Evolutionary conservation across 2,888 invertebrate genomes (phyloP), one percentile per base, ranked within the genome.

Genomic region (Aphidoletes aphidimyza): DNA sequence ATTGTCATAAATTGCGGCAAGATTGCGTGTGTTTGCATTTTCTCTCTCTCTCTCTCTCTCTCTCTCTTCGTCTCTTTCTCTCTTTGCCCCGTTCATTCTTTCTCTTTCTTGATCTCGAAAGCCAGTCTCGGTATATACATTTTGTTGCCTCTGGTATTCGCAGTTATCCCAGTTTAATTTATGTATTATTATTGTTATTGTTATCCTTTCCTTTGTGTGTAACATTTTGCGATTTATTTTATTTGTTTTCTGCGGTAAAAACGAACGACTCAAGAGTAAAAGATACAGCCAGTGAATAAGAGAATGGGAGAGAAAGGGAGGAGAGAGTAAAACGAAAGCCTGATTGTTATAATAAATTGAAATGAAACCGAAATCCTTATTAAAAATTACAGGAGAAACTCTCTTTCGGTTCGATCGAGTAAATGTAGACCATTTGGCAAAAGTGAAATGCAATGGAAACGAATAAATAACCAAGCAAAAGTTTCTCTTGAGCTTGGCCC

Each of bases 21-120:
- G 69, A 69, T 69, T 69, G 69, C 69, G 30, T 69, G 69, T 69
- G 69, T 69, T 69, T 69, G 69, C 69, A 69, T 69, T 69, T 69
- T 69, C 69, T 69, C 34, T 11, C 14, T 30, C 30, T 69, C 30
- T 69, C 30, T 30, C 69, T 30, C 34, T 69, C 69, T 54, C 54
- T 54, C 54, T 26, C 54, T 26, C 54, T 26, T 26, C 11, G 1
- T 54, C 54, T 26, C 54, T 26, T 11, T 54, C 54, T 54, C 54
- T 54, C 54, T 54, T 22, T 26, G 22, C 22, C 47, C 17, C 47
- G 14, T 69, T 30, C 34, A 30, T 30, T 34, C 26, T 69, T 11
- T 34, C 30, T 11, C 34, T 69, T 30, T 69, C 22, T 34, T 14
- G n/a, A n/a, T 69, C 34, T 69, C 69, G 54, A 54, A 14, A 42